Base-by-base conservation (phyloP, 2,888 invertebrate species). In the Lobophora halterata region DNA sequence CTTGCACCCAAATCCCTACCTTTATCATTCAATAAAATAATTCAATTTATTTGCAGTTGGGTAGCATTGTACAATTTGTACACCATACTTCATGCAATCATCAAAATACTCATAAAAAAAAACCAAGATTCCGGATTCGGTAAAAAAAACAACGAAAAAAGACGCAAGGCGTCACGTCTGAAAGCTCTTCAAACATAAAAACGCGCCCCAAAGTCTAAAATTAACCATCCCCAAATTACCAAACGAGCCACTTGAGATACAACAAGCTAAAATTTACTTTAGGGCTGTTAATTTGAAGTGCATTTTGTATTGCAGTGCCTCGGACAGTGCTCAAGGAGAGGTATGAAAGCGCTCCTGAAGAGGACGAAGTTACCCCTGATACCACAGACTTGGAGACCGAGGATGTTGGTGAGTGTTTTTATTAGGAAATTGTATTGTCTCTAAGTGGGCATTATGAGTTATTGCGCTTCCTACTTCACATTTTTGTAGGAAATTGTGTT, bases 291-390 rank as follows among this genome's bases (percentile, higher is more conserved):
- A 18, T 3, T 51, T 73, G 77, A 71, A 63, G 76, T 67, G 43
- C 40, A 49, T 49, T 62, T 71, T 77, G 49, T 46, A 46, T 74
- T 74, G 66, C 87, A 96, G 96, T 96, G 49, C 95, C 95, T 2
- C 89, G 95, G 50, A 93, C 93, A 68, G 95, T 96, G 33, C 85
- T 96, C 46, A 93, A 94, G 68, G 94, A 95, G 76, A 91, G 93
- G 54, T 95, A 93, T 78, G 94, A 95, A 67, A 93, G 93, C 46
- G 91, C 91, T 13, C 90, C 93, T 27, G 94, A 95, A 74, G 89
- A 92, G 49, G 96, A 95, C 71, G 95, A 95, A 71, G 89, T 90
- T 48, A 88, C 90, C 54, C 89, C 85, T 59, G 86, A 82, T 58
- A 79, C 74, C 61, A 74, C 81, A 40, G 81, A 83, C 68, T 74